Conservation (phyloP, 2,797 vertebrate genomes). For the Holocentrus rufus region DNA sequence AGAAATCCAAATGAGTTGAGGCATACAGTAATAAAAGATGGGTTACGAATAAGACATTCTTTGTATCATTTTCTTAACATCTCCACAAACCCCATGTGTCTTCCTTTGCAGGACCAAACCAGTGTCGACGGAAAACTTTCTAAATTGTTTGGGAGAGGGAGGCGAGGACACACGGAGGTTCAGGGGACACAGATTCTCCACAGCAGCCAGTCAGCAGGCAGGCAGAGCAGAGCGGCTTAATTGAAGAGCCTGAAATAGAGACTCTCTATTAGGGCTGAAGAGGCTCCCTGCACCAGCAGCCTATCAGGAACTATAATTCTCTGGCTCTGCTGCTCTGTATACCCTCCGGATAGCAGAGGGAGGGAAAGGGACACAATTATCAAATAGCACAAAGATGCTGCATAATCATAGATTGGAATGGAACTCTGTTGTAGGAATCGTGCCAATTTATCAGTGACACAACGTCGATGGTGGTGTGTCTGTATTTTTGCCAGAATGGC, state of each 20-base stretch:
- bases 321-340: constrained; percentile 59
- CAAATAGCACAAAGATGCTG: constrained; percentile 52
- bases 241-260: constrained; percentile 78
- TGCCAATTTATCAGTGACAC: constrained; percentile 28
- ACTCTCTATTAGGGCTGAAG: constrained; percentile 66
- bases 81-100: not conserved
- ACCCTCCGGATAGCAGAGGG: constrained; percentile 53
- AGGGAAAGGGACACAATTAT: constrained; percentile 52
- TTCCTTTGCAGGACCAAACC: not conserved
- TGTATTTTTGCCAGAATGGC: not conserved
- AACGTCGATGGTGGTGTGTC: not conserved
- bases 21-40: not conserved
- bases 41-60: not conserved
- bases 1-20: not conserved
- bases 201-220: constrained; percentile 61
- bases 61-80: not conserved
- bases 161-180: constrained; percentile 42
- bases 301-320: constrained; percentile 57
- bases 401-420: constrained; percentile 38
- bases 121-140: constrained; percentile 23
- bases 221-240: constrained; percentile 65
- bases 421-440: not conserved
- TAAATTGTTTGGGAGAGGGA: constrained; percentile 34
- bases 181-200: constrained; percentile 55
- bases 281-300: constrained; percentile 57